These are phyloP conservation scores for Enoplosus armatus DNA, from an alignment of 2,797 vertebrate genomes.

Conservation along the genomic window DNA sequence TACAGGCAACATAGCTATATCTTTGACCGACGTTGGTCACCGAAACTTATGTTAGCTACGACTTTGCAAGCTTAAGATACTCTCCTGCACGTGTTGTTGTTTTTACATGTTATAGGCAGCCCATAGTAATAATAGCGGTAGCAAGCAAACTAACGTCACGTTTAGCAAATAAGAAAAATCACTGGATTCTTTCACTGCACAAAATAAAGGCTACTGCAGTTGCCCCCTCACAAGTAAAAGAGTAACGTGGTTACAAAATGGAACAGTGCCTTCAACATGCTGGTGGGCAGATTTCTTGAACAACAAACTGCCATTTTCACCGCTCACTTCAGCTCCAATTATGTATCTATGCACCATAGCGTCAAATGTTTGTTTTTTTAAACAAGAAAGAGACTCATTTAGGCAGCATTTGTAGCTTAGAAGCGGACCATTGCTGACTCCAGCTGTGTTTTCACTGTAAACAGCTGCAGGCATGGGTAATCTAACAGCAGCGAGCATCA, in stretches of 20 bases:
- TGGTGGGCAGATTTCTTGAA: not conserved
- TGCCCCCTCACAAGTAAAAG: no score
- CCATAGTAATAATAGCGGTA: no score
- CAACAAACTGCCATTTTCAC: not conserved
- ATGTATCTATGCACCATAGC: not conserved
- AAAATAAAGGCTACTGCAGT: no score
- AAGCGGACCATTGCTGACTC: constrained; percentile 8
- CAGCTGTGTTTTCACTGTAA: constrained; percentile 12
- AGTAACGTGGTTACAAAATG: not conserved
- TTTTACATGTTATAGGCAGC: no score
- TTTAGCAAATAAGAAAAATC: no score
- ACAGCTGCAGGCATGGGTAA: constrained; percentile 1
- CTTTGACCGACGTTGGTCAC: no score
- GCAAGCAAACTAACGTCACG: no score
- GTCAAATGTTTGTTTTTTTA: constrained; percentile 2
- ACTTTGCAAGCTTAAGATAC: no score
- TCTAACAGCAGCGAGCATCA: not conserved
- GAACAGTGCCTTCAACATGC: not conserved
- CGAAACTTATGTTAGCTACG: no score
- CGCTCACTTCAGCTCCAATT: constrained; percentile 17
- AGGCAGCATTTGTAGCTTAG: not conserved
- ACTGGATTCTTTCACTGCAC: no score
- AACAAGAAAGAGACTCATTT: not conserved
- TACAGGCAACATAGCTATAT: no score
- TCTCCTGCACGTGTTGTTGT: no score